phyloP scores from a whole-genome alignment of 2,113 vertebrate species.

The Panthera uncia region DNA sequence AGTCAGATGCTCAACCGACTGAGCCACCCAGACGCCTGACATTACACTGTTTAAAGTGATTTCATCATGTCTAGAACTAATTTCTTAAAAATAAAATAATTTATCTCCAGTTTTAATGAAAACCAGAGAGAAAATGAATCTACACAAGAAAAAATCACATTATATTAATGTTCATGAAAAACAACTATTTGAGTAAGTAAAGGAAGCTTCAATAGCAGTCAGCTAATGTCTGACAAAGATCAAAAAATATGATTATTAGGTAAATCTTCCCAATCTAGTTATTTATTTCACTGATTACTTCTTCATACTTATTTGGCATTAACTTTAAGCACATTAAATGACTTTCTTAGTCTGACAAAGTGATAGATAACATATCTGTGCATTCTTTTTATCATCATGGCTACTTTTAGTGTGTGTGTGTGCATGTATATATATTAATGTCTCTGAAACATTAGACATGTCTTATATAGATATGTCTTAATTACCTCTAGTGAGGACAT shows the following conservation, averaged over 20 bases:
- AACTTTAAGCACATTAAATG: conserved; percentile 18
- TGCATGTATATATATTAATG: background rate
- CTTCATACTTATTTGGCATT: background rate
- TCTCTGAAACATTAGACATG: background rate
- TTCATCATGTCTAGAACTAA: background rate
- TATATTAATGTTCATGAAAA: conserved; percentile 20
- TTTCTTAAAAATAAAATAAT: conserved; percentile 36
- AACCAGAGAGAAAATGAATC: background rate
- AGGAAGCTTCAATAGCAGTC: background rate
- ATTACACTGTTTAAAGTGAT: conserved; percentile 13
- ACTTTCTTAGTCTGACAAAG: conserved; percentile 6
- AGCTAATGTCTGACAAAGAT: conserved; percentile 9
- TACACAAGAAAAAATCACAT: background rate
- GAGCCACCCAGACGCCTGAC: too few species aligned
- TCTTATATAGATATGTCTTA: background rate
- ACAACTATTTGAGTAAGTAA: conserved; percentile 1
- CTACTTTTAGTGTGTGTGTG: background rate
- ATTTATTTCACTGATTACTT: conserved; percentile 35
- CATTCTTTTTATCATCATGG: background rate
- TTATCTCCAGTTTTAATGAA: conserved; percentile 20
- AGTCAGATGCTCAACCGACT: too few species aligned
- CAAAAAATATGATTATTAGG: background rate
- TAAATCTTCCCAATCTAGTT: conserved; percentile 14
- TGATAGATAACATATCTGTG: background rate
- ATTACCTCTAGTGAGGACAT: background rate